Base-by-base conservation (phyloP, 92 coral and sea anemone genomes). In the Anthopleura xanthogrammica region DNA sequence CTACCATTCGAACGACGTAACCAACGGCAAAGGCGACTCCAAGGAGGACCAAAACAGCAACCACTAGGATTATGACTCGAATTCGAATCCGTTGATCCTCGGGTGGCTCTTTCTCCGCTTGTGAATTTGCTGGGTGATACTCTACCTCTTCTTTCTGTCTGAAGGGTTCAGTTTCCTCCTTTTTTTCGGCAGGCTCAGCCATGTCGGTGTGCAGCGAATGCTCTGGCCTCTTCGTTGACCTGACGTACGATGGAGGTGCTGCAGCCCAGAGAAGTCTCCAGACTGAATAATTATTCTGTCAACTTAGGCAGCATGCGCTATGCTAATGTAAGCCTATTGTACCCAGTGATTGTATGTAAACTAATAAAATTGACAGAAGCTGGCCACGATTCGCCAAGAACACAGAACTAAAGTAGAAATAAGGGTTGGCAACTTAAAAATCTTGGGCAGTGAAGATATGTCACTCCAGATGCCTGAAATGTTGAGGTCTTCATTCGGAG, bases 21-120 rank as follows among this genome's bases (percentile, higher is more conserved):
- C 96, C 96, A 40, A 82, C 88, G 2, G 80, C 81, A 76, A 92
- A 92, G 12, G 92, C 92, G 11, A 83, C 87, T 22, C 79, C 78
- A 19, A 92, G 41, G 16, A 92, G 81, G 14, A 90, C 77, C 29
- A 90, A 39, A 79, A 90, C 86, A 60, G 85, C 77, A 22, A 80
- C 77, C 23, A 86, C 72, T 19, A 81, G n/a, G 41, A 75, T 84
- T 40, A 83, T 77, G n/a, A 92, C 79, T 11, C 91, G 58, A 56
- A 80, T 72, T 77, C 75, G 89, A 42, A 65, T 39, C 4, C 83
- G 65, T 1, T 80, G 82, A 75, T 60, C 76, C 29, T 74, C 73
- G 1, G 70, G 75, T 5, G 29, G 29, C 74, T 82, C 83, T 41
- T 66, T 54, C 8, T 80, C 83, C 4, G 83, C 88, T 48, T 66